These are phyloP conservation scores for Sphaeramia orbicularis DNA, from an alignment of 2,797 vertebrate species.

Conservation along the genomic window DNA sequence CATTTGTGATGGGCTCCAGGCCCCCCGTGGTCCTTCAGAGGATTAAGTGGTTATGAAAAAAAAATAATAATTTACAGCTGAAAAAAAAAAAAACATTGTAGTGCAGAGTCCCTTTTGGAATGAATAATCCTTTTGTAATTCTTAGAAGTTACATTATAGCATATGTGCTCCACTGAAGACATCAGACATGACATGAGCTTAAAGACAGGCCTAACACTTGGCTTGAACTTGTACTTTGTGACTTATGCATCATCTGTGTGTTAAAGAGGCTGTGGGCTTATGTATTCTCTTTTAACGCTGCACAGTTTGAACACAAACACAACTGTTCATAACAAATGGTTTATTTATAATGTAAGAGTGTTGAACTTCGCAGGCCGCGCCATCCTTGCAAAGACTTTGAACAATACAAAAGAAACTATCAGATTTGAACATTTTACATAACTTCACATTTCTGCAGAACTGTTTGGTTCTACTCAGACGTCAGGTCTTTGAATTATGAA, in stretches of 20 bases:
- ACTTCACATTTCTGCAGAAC: slow-evolving; percentile 34
- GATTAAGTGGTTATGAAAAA: no score
- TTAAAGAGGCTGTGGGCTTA: slow-evolving; percentile 56
- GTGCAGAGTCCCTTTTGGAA: no score
- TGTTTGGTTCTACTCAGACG: slow-evolving; percentile 31
- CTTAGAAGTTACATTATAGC: no score
- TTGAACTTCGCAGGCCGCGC: slow-evolving; percentile 17
- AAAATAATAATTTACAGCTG: no score
- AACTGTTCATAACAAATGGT: slow-evolving; percentile 45
- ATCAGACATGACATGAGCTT: not conserved
- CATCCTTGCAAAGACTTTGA: not conserved
- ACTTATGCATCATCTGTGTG: slow-evolving; percentile 28
- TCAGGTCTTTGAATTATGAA: slow-evolving; percentile 28
- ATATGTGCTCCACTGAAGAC: slow-evolving; percentile 1
- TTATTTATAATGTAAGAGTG: slow-evolving; percentile 52
- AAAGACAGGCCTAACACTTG: slow-evolving; percentile 4
- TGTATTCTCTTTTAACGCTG: slow-evolving; percentile 52
- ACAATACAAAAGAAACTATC: slow-evolving; percentile 42
- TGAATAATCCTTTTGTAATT: no score
- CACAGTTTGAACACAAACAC: slow-evolving; percentile 48
- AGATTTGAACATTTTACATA: slow-evolving; percentile 43
- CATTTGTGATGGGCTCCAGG: no score
- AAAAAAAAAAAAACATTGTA: no score
- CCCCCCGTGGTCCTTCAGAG: no score
- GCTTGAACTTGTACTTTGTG: slow-evolving; percentile 36